Evolutionary conservation across 1,140 invertebrate genomes (phyloP).

Genomic region (Pararge aegeria): DNA sequence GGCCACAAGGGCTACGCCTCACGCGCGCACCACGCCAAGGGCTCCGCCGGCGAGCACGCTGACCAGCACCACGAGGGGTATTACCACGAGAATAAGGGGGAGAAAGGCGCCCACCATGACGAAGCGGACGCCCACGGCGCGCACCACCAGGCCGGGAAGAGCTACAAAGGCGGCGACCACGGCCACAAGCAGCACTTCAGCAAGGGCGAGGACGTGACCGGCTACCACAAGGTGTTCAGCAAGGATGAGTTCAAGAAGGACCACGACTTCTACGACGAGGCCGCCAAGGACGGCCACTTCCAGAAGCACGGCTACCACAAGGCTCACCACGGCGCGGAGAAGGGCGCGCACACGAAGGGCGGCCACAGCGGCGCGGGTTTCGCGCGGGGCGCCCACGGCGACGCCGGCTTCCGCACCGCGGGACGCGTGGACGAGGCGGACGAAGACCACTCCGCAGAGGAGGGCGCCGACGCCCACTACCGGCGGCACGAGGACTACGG

Average conservation of each 20-base stretch:
- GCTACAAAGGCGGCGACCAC: conserved; percentile 85
- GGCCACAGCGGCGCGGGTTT: conserved; percentile 77
- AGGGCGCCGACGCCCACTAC: conserved; percentile 60
- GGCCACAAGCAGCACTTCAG: conserved; percentile 85
- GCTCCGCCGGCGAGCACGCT: conserved; percentile 55
- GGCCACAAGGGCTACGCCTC: conserved; percentile 69
- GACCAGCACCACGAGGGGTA: conserved; percentile 61
- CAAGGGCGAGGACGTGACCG: conserved; percentile 85
- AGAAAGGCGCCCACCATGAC: conserved; percentile 56
- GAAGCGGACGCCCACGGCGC: conserved; percentile 68
- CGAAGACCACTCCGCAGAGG: conserved; percentile 57
- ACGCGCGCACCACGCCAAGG: conserved; percentile 57
- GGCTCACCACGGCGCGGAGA: conserved; percentile 73
- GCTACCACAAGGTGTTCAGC: conserved; percentile 86
- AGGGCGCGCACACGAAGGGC: conserved; percentile 78
- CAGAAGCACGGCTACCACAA: conserved; percentile 81
- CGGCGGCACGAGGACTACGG: conserved; percentile 48
- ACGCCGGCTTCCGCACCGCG: conserved; percentile 47
- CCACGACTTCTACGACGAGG: conserved; percentile 86
- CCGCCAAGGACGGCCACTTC: conserved; percentile 83
- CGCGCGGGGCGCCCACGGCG: conserved; percentile 57
- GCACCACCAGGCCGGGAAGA: conserved; percentile 75
- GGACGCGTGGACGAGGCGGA: conserved; percentile 52
- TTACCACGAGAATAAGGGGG: conserved; percentile 60
- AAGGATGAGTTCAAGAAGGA: conserved; percentile 89